Evolutionary conservation across 1,140 invertebrate species (phyloP).

Genomic region (Drosophila navojoa): DNA sequence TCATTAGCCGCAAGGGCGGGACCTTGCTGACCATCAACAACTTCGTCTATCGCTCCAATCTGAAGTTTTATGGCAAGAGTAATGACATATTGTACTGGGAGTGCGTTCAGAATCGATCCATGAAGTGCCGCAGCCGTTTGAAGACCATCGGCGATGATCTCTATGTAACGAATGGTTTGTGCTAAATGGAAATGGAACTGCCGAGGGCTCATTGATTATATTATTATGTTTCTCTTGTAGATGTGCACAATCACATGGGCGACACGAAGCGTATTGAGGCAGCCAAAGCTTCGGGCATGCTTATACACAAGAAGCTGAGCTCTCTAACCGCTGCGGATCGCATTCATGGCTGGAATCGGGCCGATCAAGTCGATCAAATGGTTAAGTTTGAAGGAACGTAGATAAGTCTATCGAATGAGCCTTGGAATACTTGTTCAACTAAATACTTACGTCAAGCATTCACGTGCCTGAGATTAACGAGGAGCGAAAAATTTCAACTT

Average conservation of each 20-base stretch:
- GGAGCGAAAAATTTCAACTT: neutral
- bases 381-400: slow-evolving; percentile 30
- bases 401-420: neutral
- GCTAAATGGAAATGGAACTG: too few relatives aligned
- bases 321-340: slow-evolving; percentile 59
- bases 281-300: slow-evolving; percentile 65
- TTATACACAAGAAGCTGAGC: slow-evolving; percentile 77
- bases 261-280: slow-evolving; percentile 71
- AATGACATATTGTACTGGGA: slow-evolving; percentile 82
- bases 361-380: slow-evolving; percentile 35
- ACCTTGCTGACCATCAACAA: slow-evolving; percentile 78
- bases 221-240: slow-evolving; percentile 30
- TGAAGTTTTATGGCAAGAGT: slow-evolving; percentile 74
- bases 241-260: slow-evolving; percentile 77
- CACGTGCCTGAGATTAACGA: neutral
- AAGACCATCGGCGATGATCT: slow-evolving; percentile 83
- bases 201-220: too few relatives aligned
- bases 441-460: neutral
- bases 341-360: slow-evolving; percentile 47
- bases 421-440: neutral
- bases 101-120: slow-evolving; percentile 80
- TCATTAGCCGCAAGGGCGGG: slow-evolving; percentile 82
- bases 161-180: slow-evolving; percentile 80
- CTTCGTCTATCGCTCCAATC: slow-evolving; percentile 82
- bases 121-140: slow-evolving; percentile 79